These are phyloP conservation scores for Macropus fuliginosus DNA, from an alignment of 2,797 vertebrate species.

Conservation along the genomic window DNA sequence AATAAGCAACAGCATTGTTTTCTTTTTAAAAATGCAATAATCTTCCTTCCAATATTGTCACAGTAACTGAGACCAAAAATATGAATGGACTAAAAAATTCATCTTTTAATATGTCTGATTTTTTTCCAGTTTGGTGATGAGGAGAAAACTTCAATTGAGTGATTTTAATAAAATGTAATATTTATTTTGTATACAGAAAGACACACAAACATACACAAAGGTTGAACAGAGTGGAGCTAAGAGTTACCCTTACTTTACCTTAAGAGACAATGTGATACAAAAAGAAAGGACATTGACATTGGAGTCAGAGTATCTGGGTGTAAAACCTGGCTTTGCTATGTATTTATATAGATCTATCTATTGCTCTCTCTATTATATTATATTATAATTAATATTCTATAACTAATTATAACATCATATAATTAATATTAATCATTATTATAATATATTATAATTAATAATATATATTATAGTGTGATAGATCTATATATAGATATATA, in stretches of 20 bases:
- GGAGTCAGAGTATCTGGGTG: background rate
- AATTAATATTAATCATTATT: too few species aligned
- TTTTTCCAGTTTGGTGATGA: constrained; percentile 71
- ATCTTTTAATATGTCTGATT: constrained; percentile 72
- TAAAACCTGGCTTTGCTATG: background rate
- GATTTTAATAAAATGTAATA: constrained; percentile 82
- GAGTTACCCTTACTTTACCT: background rate
- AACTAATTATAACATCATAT: too few species aligned
- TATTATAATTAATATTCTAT: too few species aligned
- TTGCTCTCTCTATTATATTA: too few species aligned
- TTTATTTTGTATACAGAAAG: constrained; percentile 93
- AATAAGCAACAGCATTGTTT: constrained; percentile 64
- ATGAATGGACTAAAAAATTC: constrained; percentile 61
- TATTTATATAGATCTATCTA: background rate
- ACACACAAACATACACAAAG: background rate
- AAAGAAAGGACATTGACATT: background rate
- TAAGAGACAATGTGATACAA: background rate
- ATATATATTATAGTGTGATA: too few species aligned
- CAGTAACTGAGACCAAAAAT: constrained; percentile 38
- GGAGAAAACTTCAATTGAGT: constrained; percentile 75
- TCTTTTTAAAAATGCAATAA: constrained; percentile 76
- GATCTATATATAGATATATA: too few species aligned
- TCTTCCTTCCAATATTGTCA: constrained; percentile 60
- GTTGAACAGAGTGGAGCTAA: background rate
- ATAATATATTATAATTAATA: too few species aligned